Conservation (phyloP, 2,113 vertebrate species). For the Sander vitreus region DNA sequence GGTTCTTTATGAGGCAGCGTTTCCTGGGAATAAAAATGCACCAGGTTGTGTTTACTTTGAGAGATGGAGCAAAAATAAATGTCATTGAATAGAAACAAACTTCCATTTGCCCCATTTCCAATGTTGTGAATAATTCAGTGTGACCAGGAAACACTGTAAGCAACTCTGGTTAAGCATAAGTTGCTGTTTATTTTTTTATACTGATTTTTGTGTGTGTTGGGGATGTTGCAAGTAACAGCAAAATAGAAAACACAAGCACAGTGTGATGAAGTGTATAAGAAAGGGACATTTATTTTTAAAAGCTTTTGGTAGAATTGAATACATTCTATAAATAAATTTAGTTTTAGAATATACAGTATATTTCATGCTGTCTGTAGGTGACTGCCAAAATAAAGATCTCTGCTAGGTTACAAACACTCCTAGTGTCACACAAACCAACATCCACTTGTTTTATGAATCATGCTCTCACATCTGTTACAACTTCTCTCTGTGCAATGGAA, state of each 20-base stretch:
- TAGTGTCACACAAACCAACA: not conserved
- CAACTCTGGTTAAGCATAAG: not conserved
- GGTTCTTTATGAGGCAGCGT: constrained; percentile 60
- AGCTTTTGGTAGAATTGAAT: not conserved
- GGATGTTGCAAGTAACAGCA: not conserved
- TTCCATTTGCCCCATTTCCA: constrained; percentile 34
- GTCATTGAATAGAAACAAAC: constrained; percentile 26
- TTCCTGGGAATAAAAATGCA: constrained; percentile 49
- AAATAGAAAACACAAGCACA: not conserved
- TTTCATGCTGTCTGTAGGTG: not conserved
- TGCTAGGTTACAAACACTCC: not conserved
- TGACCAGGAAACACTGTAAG: not conserved
- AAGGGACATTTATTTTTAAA: not conserved
- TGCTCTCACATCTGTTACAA: not conserved
- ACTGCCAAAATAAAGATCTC: too few species aligned
- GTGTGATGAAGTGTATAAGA: too few species aligned
- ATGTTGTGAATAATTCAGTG: constrained; percentile 43
- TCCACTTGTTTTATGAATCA: not conserved
- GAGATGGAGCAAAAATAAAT: constrained; percentile 45
- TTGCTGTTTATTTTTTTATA: constrained; percentile 4
- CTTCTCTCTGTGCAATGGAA: not conserved
- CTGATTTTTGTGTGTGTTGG: not conserved
- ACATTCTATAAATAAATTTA: not conserved
- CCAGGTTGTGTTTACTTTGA: constrained; percentile 45
- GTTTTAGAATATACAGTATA: not conserved